Conservation (phyloP, 2,113 vertebrate genomes). For the Sarotherodon lohbergeri region DNA sequence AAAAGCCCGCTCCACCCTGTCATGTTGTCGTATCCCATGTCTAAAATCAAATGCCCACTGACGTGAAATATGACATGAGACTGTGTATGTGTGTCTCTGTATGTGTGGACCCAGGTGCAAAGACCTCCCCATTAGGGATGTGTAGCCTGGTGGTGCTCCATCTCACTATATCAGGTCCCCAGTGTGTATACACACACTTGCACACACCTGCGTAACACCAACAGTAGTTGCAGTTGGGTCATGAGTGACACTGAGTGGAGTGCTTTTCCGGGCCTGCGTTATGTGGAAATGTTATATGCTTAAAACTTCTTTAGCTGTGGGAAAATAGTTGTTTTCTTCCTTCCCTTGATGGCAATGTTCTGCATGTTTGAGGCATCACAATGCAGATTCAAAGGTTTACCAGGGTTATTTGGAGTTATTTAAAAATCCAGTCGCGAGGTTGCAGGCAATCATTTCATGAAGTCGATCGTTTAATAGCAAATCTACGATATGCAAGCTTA, state of each 20-base stretch:
- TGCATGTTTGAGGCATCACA: neutral
- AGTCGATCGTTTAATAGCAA: constrained; percentile 4
- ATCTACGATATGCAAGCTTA: neutral
- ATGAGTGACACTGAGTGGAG: neutral
- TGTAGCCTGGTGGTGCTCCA: constrained; percentile 50
- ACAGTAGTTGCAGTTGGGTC: constrained; percentile 9
- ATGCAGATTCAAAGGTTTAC: neutral
- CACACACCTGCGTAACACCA: constrained; percentile 38
- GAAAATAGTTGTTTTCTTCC: neutral
- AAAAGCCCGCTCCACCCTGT: constrained; percentile 55
- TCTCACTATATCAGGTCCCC: constrained; percentile 42
- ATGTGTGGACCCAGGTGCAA: constrained; percentile 65
- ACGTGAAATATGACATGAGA: constrained; percentile 55
- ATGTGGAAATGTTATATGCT: neutral
- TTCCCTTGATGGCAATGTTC: neutral
- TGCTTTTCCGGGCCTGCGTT: neutral
- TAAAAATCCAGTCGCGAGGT: neutral
- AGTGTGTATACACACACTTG: constrained; percentile 22
- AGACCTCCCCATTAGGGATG: constrained; percentile 57
- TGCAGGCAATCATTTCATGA: neutral
- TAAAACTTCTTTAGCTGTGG: neutral
- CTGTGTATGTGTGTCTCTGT: neutral
- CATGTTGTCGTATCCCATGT: constrained; percentile 58
- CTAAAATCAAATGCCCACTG: constrained; percentile 52
- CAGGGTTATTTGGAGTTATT: neutral